Evolutionary conservation across 2,113 vertebrate genomes (phyloP).

Genomic region (Psilopogon haemacephalus): DNA sequence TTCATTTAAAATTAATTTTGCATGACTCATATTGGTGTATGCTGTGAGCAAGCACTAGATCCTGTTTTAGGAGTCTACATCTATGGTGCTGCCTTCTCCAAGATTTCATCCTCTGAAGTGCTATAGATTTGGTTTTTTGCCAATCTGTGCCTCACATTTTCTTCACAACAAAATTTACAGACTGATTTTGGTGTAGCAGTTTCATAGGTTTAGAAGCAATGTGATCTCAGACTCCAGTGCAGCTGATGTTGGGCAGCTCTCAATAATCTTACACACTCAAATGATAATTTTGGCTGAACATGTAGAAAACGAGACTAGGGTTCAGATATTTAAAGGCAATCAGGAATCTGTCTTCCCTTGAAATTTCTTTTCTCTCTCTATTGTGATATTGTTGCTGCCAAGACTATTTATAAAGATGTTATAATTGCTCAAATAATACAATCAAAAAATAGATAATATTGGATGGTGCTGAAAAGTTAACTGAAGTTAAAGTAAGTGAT

Average conservation of each 20-base stretch:
- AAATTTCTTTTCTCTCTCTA: background rate
- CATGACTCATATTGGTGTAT: constrained; percentile 41
- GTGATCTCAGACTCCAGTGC: constrained; percentile 2
- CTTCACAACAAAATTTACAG: constrained; percentile 21
- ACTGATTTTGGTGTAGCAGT: background rate
- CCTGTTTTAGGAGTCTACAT: constrained; percentile 32
- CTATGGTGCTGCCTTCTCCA: constrained; percentile 28
- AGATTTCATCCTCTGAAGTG: background rate
- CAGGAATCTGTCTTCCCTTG: background rate
- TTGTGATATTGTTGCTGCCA: background rate
- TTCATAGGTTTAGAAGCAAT: constrained; percentile 53
- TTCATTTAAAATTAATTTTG: constrained; percentile 66
- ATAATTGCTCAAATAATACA: background rate
- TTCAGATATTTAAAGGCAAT: background rate
- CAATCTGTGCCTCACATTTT: background rate
- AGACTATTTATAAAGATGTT: background rate
- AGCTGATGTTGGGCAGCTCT: constrained; percentile 10
- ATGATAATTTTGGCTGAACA: constrained; percentile 24
- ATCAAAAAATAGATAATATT: background rate
- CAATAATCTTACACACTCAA: constrained; percentile 13
- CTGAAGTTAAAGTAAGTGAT: background rate
- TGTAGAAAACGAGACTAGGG: background rate
- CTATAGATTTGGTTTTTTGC: constrained; percentile 40
- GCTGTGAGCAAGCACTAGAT: constrained; percentile 30
- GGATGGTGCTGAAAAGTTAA: background rate